Percentiles rank a stretch among this genome's conserved stretches.
Evolutionary conservation across 2,888 invertebrate genomes (phyloP).

Genomic region (Mythimna impura): DNA sequence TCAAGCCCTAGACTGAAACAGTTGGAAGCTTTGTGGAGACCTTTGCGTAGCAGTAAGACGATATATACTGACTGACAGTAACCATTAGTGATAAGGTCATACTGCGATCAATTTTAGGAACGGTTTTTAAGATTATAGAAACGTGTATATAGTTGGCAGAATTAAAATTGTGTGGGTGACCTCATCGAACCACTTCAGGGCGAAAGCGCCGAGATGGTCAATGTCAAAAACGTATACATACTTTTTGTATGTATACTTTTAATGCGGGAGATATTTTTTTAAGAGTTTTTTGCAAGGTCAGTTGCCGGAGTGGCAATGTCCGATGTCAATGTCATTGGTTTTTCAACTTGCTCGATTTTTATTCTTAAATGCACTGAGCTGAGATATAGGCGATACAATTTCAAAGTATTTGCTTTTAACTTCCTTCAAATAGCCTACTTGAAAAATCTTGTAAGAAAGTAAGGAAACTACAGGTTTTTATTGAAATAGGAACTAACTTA

Average conservation of each 20-base stretch:
- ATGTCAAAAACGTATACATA: slow-evolving; percentile 24
- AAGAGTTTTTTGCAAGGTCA: slow-evolving; percentile 15
- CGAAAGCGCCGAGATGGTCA: slow-evolving; percentile 28
- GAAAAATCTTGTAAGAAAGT: too few relatives aligned
- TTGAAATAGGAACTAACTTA: too few relatives aligned
- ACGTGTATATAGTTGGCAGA: neutral
- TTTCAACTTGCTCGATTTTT: slow-evolving; percentile 10
- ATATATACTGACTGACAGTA: neutral
- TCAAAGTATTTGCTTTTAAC: neutral
- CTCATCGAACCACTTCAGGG: neutral
- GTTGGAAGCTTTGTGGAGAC: neutral
- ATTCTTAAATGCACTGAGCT: neutral
- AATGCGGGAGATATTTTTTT: slow-evolving; percentile 7
- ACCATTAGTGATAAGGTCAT: slow-evolving; percentile 14
- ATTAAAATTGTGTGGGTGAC: slow-evolving; percentile 4
- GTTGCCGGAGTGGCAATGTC: neutral
- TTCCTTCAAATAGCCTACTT: neutral
- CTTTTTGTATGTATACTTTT: slow-evolving; percentile 18
- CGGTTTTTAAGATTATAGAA: neutral
- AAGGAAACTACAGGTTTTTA: too few relatives aligned
- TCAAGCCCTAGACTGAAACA: neutral
- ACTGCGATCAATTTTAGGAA: neutral
- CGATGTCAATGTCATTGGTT: slow-evolving; percentile 27
- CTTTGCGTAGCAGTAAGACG: neutral
- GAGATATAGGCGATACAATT: neutral